Base-by-base conservation (phyloP, 2,797 vertebrate species). In the Alectoris magna region DNA sequence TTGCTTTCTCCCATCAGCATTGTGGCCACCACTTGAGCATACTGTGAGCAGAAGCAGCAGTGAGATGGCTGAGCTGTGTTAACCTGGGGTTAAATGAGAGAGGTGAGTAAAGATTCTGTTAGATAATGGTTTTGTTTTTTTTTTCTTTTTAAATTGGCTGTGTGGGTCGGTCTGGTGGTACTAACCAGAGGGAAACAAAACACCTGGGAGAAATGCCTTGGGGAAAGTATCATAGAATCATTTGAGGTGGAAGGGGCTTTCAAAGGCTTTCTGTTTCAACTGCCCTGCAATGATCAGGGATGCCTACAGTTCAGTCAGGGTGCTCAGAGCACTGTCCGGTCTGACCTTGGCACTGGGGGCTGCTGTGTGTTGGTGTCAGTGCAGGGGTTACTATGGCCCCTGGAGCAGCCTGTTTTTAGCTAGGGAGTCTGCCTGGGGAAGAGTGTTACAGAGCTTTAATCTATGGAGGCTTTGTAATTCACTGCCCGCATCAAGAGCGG, bases 321-420 rank as follows among this genome's bases (percentile, higher is more conserved):
- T 27, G 14, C 49, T 27, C 14, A 51, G 49, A 15, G 49, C 49
- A 26, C 26, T 27, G 49, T 27, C 49, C 26, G 9, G 24, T 16
- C 49, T 53, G 49, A 53, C 26, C 1, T 36, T 71, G 53, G 15
- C 27, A 13, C 24, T 44, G 23, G n/a, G n/a, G 21, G 12, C 11
- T 43, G 41, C 41, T 43, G 15, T 43, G 15, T 14, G 41, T 43
- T 17, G 2, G 14, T 5, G 7, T 5, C 6, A 59, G 66, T 3
- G 36, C 6, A 10, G 58, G 58, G 3, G 27, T 14, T 44, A 17
- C 8, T 41, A 49, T 21, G 31, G 1, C 49, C 24, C 6, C 15
- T 24, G 0, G 3, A 5, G 17, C 22, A 43, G 14, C 38, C 64
- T 6, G n/a, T 13, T 27, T 2, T 0, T 51, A 74, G 38, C 60